Conservation (phyloP, 2,888 invertebrate species). For the Callimorpha dominula region DNA sequence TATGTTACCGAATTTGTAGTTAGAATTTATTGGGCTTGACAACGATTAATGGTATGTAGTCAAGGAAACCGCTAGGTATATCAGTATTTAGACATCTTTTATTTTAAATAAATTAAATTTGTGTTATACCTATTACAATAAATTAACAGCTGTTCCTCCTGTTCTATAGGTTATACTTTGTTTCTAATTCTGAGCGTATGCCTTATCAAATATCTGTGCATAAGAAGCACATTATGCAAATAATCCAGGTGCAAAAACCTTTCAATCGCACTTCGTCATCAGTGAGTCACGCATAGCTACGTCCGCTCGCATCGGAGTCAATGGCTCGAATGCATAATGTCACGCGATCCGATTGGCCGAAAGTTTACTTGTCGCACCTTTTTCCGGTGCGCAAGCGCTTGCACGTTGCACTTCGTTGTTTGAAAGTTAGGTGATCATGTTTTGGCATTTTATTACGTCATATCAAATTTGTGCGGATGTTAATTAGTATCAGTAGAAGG, state of each 20-base stretch:
- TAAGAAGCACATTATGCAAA: slow-evolving; percentile 4
- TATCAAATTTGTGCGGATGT: slow-evolving; percentile 22
- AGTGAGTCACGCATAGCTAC: slow-evolving; percentile 61
- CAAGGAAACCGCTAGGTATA: background rate
- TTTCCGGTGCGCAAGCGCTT: slow-evolving; percentile 72
- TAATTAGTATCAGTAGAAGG: background rate
- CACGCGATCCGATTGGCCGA: slow-evolving; percentile 58
- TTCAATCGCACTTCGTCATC: slow-evolving; percentile 30
- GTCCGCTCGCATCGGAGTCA: slow-evolving; percentile 63
- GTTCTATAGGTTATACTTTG: background rate
- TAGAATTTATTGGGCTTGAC: slow-evolving; percentile 6
- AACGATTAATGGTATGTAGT: background rate
- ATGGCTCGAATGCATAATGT: slow-evolving; percentile 57
- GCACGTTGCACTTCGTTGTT: slow-evolving; percentile 7
- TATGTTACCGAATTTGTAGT: slow-evolving; percentile 4
- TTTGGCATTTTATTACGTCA: slow-evolving; percentile 5
- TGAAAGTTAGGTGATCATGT: slow-evolving; percentile 8
- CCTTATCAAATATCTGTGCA: background rate
- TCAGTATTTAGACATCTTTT: background rate
- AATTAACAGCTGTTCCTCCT: background rate
- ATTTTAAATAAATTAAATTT: background rate
- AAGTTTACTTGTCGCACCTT: slow-evolving; percentile 77
- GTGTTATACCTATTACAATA: background rate
- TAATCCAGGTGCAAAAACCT: slow-evolving; percentile 36
- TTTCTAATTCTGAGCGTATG: background rate